These are phyloP conservation scores for Gallinago jamesoni DNA, from an alignment of 2,113 vertebrate species.

Conservation along the genomic window DNA sequence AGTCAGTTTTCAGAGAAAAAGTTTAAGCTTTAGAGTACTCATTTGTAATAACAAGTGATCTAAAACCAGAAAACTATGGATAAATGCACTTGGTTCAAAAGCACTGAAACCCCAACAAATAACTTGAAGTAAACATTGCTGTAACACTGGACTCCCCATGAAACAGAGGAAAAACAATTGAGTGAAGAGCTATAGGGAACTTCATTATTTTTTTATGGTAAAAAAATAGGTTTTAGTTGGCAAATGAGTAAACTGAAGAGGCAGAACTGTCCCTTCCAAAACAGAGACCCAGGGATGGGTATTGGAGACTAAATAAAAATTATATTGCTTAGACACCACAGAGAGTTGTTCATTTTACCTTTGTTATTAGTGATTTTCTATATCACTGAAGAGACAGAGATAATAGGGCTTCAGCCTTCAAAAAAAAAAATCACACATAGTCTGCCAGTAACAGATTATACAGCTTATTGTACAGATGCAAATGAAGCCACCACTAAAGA, in stretches of 20 bases:
- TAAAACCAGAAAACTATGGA: background rate
- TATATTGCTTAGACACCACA: background rate
- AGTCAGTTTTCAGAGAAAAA: background rate
- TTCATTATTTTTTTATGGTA: fast-evolving
- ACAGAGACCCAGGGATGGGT: background rate
- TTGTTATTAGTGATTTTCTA: background rate
- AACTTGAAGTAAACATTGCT: background rate
- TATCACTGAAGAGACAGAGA: background rate
- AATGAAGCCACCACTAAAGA: background rate
- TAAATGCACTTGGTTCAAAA: background rate
- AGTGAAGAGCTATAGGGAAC: background rate
- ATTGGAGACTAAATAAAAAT: background rate
- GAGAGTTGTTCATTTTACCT: background rate
- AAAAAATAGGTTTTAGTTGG: background rate
- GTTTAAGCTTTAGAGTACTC: background rate
- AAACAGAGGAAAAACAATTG: background rate
- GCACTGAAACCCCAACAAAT: background rate
- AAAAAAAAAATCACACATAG: background rate
- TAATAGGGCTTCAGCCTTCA: background rate
- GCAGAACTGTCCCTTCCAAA: background rate
- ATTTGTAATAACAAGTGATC: background rate
- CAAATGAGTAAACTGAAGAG: background rate
- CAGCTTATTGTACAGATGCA: background rate
- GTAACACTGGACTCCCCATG: background rate
- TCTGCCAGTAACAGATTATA: background rate